These are phyloP conservation scores for Diadema setosum DNA, from an alignment of 35 echinoderm and acorn worm species.

Conservation along the genomic window DNA sequence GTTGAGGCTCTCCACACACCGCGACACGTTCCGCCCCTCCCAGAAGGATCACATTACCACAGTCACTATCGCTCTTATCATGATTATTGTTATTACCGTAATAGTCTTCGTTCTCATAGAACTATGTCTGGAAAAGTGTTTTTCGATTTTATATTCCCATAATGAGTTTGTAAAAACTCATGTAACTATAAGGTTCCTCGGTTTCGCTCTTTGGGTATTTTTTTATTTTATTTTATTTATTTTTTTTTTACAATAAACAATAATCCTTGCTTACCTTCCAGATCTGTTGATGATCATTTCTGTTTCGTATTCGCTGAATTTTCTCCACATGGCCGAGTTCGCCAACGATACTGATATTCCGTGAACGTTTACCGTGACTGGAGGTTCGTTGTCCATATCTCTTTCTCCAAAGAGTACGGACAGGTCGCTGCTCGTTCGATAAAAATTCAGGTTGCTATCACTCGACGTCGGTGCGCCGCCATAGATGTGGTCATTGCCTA, in stretches of 20 bases:
- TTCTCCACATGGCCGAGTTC: slow-evolving; percentile 41
- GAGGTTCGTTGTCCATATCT: neutral
- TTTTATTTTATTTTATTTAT: neutral
- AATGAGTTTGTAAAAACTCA: neutral
- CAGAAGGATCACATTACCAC: no score
- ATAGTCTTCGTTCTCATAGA: no score
- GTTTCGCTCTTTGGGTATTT: neutral
- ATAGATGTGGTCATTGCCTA: neutral
- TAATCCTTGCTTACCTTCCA: slow-evolving; percentile 31
- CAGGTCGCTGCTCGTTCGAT: neutral
- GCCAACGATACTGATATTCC: slow-evolving; percentile 31
- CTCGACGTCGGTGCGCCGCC: neutral
- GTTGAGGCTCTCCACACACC: no score
- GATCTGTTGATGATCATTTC: slow-evolving; percentile 79
- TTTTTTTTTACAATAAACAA: neutral
- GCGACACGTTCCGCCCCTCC: no score
- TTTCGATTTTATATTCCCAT: neutral
- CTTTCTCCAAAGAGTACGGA: neutral
- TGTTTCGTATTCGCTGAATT: slow-evolving; percentile 56
- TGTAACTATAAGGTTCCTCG: neutral
- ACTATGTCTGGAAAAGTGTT: neutral
- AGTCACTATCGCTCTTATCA: no score
- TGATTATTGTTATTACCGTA: no score
- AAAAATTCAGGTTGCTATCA: neutral
- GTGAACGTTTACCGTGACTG: neutral